Base-by-base conservation (phyloP, 2,797 vertebrate species). In the Coregonus sp. region DNA sequence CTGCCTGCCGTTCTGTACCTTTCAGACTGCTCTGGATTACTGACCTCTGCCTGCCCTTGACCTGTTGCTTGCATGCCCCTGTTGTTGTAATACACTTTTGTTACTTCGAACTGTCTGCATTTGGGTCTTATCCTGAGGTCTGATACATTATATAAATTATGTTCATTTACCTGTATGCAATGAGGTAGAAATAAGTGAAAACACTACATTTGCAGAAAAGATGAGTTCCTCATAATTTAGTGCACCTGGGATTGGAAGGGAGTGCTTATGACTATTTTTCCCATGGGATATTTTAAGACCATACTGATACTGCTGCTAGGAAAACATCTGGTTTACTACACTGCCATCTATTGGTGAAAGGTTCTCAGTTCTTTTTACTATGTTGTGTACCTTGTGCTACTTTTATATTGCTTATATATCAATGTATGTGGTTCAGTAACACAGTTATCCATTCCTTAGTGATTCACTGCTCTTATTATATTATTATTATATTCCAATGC, bases 331-430 rank as follows among this genome's bases (percentile, higher is more conserved):
- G 15, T 7, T 29, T 56, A 29, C 15, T 33, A 54, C 71, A 72
- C 71, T 35, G 71, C 51, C 51, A 33, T 56, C 51, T 72, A 56
- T 31, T 72, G 71, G 71, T 33, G 15, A 11, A 18, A 67, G 31
- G 29, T 35, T 47, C 54, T n/a, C 16, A 59, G 18, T 59, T 20
- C 0, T 59, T 59, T 18, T 59, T 7, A 5, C 54, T n/a, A 5
- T 56, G 56, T 59, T 59, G 16, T 5, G 6, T 59, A n/a, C n/a
- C 1, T 59, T 59, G 40, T 59, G 16, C 56, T 6, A 18, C 54
- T 20, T 59, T 59, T 20, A 5, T 59, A 59, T 20, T 59, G 56
- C 7, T 18, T 18, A 18, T 18, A 5, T 20, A 59, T 25, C 25
- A 1, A 25, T 25, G 1, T 59, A n/a, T 7, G n/a, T 59, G 16